Conservation (phyloP, 2,113 vertebrate genomes). For the Lasiurus borealis region DNA sequence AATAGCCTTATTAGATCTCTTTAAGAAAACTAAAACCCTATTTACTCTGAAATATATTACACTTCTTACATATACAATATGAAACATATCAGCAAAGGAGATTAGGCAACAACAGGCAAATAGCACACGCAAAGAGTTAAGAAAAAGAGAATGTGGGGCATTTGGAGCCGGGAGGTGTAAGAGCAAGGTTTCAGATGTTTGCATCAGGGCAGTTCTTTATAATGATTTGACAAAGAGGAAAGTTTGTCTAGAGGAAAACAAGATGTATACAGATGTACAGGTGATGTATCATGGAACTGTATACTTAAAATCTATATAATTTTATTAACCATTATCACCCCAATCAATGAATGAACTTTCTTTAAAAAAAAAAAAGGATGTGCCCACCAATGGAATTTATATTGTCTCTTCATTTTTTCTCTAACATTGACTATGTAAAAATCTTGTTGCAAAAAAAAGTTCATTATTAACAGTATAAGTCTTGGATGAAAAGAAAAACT, state of each 20-base stretch:
- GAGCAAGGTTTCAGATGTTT: too few relatives aligned
- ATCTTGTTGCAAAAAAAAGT: background rate
- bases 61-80: background rate
- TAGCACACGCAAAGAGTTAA: background rate
- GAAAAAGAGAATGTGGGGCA: background rate
- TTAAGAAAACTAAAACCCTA: background rate
- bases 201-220: background rate
- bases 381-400: background rate
- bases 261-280: background rate
- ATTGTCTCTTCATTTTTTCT: background rate
- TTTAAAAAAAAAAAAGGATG: background rate
- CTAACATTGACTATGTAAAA: background rate
- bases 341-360: background rate
- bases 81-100: too few relatives aligned
- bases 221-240: background rate
- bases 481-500: background rate
- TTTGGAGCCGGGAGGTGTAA: accelerated
- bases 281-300: too few relatives aligned
- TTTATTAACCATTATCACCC: background rate
- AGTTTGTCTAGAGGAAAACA: background rate
- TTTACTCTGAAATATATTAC: background rate
- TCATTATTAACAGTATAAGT: background rate
- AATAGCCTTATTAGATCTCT: background rate
- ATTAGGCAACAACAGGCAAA: background rate
- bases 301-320: background rate